Evolutionary conservation across 1,140 invertebrate genomes (phyloP).

Genomic region (Orchestia grillus): DNA sequence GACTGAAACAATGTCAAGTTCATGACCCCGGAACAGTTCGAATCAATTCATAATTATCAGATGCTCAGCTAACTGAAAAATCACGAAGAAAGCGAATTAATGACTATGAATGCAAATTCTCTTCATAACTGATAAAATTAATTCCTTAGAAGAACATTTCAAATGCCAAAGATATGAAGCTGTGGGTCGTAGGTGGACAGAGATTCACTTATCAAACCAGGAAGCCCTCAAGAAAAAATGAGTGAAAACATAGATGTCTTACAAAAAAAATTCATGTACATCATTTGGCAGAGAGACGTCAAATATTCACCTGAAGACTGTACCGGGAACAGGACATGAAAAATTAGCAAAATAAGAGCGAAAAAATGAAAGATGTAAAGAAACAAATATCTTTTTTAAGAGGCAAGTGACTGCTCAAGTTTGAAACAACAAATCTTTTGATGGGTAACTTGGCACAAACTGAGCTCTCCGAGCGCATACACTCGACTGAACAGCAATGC

Average conservation of each 20-base stretch:
- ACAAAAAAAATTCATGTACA: background rate
- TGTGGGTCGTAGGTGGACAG: too few species aligned
- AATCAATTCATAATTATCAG: too few species aligned
- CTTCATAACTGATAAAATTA: too few species aligned
- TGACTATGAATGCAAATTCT: too few species aligned
- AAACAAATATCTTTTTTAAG: background rate
- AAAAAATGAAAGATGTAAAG: background rate
- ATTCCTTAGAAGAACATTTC: background rate
- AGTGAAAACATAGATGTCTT: background rate
- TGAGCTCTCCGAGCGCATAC: too few species aligned
- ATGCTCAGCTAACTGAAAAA: too few species aligned
- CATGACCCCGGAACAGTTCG: too few species aligned
- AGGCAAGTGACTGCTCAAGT: background rate
- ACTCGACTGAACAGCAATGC: too few species aligned
- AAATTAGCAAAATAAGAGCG: background rate
- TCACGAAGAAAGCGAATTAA: too few species aligned
- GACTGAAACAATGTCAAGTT: too few species aligned
- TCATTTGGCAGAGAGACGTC: background rate
- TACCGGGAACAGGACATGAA: background rate
- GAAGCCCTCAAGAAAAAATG: background rate
- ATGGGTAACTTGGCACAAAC: background rate
- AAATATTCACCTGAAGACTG: background rate
- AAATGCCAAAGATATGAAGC: background rate
- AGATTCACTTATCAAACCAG: too few species aligned
- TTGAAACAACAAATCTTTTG: background rate